Evolutionary conservation across 2,888 invertebrate species (phyloP).

Genomic region (Flabesymbios commensalis): DNA sequence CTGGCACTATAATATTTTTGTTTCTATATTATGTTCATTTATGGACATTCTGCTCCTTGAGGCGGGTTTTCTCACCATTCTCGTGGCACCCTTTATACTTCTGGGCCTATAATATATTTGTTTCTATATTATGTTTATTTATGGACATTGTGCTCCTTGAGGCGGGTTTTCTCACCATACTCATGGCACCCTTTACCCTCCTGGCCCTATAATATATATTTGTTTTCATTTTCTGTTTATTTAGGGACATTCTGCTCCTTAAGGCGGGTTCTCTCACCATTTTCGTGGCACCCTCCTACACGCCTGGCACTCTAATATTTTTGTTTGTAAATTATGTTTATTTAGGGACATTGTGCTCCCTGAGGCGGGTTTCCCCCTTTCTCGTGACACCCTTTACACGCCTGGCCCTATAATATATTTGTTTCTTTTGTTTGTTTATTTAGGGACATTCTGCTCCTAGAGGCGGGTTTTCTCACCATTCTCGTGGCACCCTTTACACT

Average conservation of each 20-base stretch:
- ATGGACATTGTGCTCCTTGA: slow-evolving; percentile 78
- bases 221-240: too few relatives aligned
- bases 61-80: slow-evolving; percentile 72
- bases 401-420: too few relatives aligned
- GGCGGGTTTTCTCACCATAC: slow-evolving; percentile 72
- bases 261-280: slow-evolving; percentile 75
- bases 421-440: slow-evolving; percentile 13
- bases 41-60: slow-evolving; percentile 78
- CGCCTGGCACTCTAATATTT: too few relatives aligned
- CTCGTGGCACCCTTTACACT: slow-evolving; percentile 70
- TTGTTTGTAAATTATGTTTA: too few relatives aligned
- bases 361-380: slow-evolving; percentile 74
- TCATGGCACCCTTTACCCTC: slow-evolving; percentile 71
- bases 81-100: slow-evolving; percentile 70
- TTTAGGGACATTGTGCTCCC: slow-evolving; percentile 77
- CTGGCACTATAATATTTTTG: too few relatives aligned
- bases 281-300: slow-evolving; percentile 71
- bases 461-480: slow-evolving; percentile 73
- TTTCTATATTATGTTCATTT: too few relatives aligned
- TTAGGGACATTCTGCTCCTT: slow-evolving; percentile 76
- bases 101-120: too few relatives aligned
- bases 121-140: too few relatives aligned
- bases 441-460: slow-evolving; percentile 76
- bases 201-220: too few relatives aligned
- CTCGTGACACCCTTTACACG: slow-evolving; percentile 70